These are phyloP conservation scores for Bubalus kerabau DNA, from an alignment of 2,113 vertebrate genomes.

Conservation along the genomic window DNA sequence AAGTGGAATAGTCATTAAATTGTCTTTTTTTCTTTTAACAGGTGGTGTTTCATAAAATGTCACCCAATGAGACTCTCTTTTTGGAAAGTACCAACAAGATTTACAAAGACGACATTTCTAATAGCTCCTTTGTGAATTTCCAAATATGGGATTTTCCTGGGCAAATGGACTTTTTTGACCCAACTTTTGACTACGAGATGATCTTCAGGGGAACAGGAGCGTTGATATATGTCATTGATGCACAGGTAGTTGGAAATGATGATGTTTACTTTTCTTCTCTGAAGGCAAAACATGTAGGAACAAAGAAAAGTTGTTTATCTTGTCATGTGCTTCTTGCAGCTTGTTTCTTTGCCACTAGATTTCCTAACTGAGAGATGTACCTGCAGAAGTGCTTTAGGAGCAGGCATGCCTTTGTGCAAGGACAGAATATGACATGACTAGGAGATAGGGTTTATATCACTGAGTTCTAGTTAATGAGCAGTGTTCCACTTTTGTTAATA, in stretches of 20 bases:
- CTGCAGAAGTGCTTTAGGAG: neutral
- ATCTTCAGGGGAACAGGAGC: constrained; percentile 99
- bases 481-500: neutral
- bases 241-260: constrained; percentile 86
- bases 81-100: constrained; percentile 99
- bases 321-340: neutral
- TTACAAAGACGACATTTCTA: constrained; percentile 99
- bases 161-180: constrained; percentile 98
- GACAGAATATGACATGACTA: neutral
- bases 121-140: constrained; percentile 99
- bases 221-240: constrained; percentile 98
- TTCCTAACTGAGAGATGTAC: neutral
- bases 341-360: neutral
- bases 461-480: constrained; percentile 3
- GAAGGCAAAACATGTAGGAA: neutral
- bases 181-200: constrained; percentile 99
- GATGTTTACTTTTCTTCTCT: constrained; percentile 26
- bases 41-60: constrained; percentile 99
- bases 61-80: constrained; percentile 97
- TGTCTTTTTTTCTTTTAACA: constrained; percentile 72
- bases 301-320: constrained; percentile 1
- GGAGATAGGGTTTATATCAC: neutral
- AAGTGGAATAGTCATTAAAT: constrained; percentile 5
- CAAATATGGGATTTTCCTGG: constrained; percentile 99
- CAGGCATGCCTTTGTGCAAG: neutral